Conservation (phyloP, 2,888 invertebrate genomes). For the Polietes domitor region DNA sequence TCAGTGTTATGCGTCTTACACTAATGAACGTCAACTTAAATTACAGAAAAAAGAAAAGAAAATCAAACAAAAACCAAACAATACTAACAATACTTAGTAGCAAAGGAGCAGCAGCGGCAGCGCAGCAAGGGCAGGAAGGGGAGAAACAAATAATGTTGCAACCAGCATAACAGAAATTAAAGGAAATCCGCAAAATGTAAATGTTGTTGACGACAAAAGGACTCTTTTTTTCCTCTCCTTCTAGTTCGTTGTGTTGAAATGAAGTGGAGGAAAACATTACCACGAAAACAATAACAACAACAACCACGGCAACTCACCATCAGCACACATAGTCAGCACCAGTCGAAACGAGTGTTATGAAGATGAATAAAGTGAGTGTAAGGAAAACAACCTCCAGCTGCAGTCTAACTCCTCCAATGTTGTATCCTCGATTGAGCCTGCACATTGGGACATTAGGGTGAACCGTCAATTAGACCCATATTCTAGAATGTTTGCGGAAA, state of each 20-base stretch:
- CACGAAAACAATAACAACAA: slow-evolving; percentile 40
- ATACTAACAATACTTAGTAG: not conserved
- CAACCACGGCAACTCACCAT: not conserved
- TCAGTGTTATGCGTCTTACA: slow-evolving; percentile 58
- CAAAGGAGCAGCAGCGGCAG: too few species aligned
- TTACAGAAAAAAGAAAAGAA: slow-evolving; percentile 31
- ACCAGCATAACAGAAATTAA: slow-evolving; percentile 55
- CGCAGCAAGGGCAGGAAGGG: slow-evolving; percentile 10
- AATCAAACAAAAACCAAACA: slow-evolving; percentile 14
- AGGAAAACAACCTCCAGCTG: slow-evolving; percentile 62
- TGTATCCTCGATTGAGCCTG: not conserved
- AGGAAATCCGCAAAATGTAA: slow-evolving; percentile 67
- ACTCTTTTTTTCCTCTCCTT: slow-evolving; percentile 32
- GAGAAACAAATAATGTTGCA: slow-evolving; percentile 47
- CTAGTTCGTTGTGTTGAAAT: not conserved
- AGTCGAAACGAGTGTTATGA: not conserved
- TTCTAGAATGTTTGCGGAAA: too few species aligned
- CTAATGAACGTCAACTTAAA: slow-evolving; percentile 64
- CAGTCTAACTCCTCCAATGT: slow-evolving; percentile 21
- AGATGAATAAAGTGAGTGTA: slow-evolving; percentile 20
- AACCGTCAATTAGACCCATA: too few species aligned
- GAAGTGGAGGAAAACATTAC: slow-evolving; percentile 40
- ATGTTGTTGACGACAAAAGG: slow-evolving; percentile 64
- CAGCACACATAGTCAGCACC: slow-evolving; percentile 14
- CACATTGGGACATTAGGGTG: not conserved